Evolutionary conservation across 2,888 invertebrate species (phyloP).

Genomic region (Nipponacmea schrenckii): DNA sequence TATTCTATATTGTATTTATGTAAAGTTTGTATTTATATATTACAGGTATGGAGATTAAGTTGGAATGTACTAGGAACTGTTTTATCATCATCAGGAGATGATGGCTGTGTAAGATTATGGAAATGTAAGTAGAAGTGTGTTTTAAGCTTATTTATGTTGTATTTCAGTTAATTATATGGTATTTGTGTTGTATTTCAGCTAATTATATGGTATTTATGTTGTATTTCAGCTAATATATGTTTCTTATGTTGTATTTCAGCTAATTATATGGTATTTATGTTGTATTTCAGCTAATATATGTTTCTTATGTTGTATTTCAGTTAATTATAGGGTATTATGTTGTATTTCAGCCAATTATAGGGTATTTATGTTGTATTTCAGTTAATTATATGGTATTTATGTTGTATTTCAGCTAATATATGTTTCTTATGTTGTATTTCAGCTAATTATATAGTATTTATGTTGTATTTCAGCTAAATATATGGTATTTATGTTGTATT

Average conservation of each 20-base stretch:
- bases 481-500: not conserved
- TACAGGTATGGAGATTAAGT: conserved; percentile 84
- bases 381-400: not conserved
- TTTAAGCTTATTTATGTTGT: not conserved
- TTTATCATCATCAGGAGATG: conserved; percentile 94
- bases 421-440: not conserved
- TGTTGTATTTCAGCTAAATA: not conserved
- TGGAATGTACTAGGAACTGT: conserved; percentile 98
- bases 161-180: not conserved
- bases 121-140: conserved; percentile 78
- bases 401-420: not conserved
- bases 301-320: not conserved
- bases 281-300: not conserved
- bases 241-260: too few relatives aligned
- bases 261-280: not conserved
- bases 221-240: not conserved
- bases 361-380: not conserved
- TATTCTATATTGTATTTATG: conserved; percentile 62
- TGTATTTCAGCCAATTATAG: not conserved
- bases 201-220: too few relatives aligned
- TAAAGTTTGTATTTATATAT: not conserved
- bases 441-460: not conserved
- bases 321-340: too few relatives aligned
- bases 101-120: conserved; percentile 94
- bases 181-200: not conserved